Base-by-base conservation (phyloP, 2,888 invertebrate species). In the Scaptomyza tumidula region DNA sequence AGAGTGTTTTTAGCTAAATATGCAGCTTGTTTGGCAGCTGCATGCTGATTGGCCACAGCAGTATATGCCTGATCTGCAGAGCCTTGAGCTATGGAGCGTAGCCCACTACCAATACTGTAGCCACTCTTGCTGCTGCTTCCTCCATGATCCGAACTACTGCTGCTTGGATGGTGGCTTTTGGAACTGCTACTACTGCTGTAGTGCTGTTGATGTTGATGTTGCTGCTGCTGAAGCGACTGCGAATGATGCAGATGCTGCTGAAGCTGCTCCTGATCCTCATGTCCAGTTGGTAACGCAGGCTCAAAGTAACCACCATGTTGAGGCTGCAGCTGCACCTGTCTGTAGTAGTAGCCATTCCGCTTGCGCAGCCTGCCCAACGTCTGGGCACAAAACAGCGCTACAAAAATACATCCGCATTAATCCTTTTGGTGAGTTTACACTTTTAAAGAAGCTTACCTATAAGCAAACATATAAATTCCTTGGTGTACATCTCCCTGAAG, bases 31-130 rank as follows among this genome's bases (percentile, higher is more conserved):
- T 95, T 95, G 0, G 95, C 96, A 0, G 96, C 96, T 0, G 95
- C 95, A 52, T 95, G 95, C 86, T 96, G 96, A 86, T 95, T 96
- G 37, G 93, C 93, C 6, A 95, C 93, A n/a, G 96, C 96, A 53
- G 94, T 95, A 78, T 95, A 95, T 0, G 96, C 96, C 90, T 96
- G 95, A 89, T 95, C 95, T 0, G 96, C 96, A 0, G 96, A 96
- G 0, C 95, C 95, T 53, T 95, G 95, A 4, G 95, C 95, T 64
- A 95, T 95, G 27, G 95, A 95, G 71, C 95, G 93, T 43, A 96
- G 91, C 0, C 96, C 95, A 68, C 95, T 95, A 72, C 96, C 96
- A 13, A 90, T 89, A 70, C 91, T 91, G 35, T 91, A 91, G 6
- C 91, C 91, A 1, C 77, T 35, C 5, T 82, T 86, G 1, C 41